Percentiles rank a stretch among this genome's conserved stretches.
Evolutionary conservation across 2,113 vertebrate genomes (phyloP).

Genomic region (Tichodroma muraria): DNA sequence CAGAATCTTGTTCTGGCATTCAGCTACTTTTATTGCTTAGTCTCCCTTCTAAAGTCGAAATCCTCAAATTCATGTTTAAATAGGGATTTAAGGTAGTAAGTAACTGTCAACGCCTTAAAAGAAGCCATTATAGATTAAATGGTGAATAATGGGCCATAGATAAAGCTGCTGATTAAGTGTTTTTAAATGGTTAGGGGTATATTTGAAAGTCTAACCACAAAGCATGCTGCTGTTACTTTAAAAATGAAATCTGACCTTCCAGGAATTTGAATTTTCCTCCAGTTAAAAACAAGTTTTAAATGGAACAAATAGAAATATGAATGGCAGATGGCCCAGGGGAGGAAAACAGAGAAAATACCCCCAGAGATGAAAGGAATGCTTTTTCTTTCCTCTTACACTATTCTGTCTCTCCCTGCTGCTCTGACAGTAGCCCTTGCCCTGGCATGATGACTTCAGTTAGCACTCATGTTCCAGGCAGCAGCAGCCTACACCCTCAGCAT

Average conservation of each 20-base stretch:
- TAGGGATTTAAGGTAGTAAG: slow-evolving; percentile 22
- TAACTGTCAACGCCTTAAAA: background rate
- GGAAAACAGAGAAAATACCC: background rate
- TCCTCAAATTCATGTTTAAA: background rate
- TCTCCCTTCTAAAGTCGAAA: background rate
- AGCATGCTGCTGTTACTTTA: background rate
- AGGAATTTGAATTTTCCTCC: background rate
- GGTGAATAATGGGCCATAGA: background rate
- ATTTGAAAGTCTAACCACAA: background rate
- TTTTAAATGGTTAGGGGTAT: background rate
- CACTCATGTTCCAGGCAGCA: background rate
- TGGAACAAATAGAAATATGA: background rate
- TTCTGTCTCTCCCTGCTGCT: background rate
- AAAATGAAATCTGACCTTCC: background rate
- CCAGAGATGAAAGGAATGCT: background rate
- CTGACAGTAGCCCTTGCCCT: background rate
- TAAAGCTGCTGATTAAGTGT: slow-evolving; percentile 11
- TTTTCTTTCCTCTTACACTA: background rate
- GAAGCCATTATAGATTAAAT: background rate
- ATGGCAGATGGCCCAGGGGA: background rate
- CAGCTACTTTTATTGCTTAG: background rate
- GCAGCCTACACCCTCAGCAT: background rate
- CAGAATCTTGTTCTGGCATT: background rate
- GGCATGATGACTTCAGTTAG: background rate
- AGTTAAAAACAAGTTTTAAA: background rate